Evolutionary conservation across 2,888 invertebrate genomes (phyloP), one percentile per base, ranked within the genome.

Genomic region (Limnephilus rhombicus): DNA sequence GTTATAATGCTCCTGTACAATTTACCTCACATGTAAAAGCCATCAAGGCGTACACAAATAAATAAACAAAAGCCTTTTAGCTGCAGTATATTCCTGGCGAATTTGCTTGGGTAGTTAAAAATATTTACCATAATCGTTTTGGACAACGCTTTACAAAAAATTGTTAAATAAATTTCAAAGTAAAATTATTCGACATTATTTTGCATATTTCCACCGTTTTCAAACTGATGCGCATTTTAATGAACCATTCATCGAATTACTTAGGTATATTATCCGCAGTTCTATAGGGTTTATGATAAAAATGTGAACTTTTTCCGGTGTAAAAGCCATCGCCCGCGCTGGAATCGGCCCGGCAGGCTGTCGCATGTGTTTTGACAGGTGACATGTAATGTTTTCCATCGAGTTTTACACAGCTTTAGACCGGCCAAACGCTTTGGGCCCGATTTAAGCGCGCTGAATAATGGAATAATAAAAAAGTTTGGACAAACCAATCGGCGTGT

Each of bases 361-460:
- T 86, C 49, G 45, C 86, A 11, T 29, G 49, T 45, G 49, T n/a
- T 86, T 45, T 41, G 81, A 89, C 89, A 37, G 80, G 89, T 89
- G 89, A 89, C 89, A 89, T 89, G 81, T 89, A 68, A 68, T 11
- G 89, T 89, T 80, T 81, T 89, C 81, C 89, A 89, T 89, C 45
- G 89, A 89, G 81, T 89, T 81, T 81, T 34, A 81, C 89, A 89
- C 37, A 11, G 81, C 24, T 34, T 68, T 68, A 81, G 12, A 7
- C 49, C 29, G 86, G 45, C 29, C 45, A 29, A 13, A 24, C 15
- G 86, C 45, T 86, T 45, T 45, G 86, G 49, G 49, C 15, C 86
- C n/a, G 86, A 86, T 86, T 86, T 86, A 86, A 86, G 29, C 86
- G 45, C 86, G n/a, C 24, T n/a, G 24, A 86, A 86, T 86, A 86